phyloP scores from a whole-genome alignment of 2,113 vertebrate species.

The Brachirus orientalis region DNA sequence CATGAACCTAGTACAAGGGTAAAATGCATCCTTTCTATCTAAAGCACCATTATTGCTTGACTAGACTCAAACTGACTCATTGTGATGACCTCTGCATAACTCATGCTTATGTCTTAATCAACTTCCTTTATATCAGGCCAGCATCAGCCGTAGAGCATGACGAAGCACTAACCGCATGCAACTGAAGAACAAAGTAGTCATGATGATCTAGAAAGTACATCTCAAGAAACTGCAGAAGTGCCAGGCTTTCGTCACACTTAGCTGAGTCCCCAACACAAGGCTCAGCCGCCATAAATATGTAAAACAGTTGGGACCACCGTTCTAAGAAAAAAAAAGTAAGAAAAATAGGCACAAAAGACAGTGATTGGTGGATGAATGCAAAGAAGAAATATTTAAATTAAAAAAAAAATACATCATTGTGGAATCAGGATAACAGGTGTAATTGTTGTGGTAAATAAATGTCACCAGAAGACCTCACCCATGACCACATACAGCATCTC shows the following conservation, averaged over 20 bases:
- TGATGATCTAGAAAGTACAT: not conserved
- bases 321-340: no score
- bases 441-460: not conserved
- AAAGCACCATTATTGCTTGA: not conserved
- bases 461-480: not conserved
- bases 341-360: no score
- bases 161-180: not conserved
- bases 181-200: not conserved
- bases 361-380: no score
- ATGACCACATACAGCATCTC: not conserved
- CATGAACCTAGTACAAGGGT: not conserved
- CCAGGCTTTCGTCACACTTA: not conserved
- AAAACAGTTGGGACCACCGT: no score
- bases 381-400: no score
- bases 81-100: slow-evolving; percentile 8
- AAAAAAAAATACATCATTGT: no score
- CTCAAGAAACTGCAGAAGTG: not conserved
- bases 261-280: not conserved
- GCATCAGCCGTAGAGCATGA: slow-evolving; percentile 19
- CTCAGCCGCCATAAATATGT: not conserved
- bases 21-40: not conserved
- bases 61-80: slow-evolving; percentile 13
- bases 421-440: no score
- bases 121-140: slow-evolving; percentile 5
- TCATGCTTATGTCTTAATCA: not conserved